Base-by-base conservation (phyloP, 1,140 invertebrate genomes). In the Achatina immaculata region DNA sequence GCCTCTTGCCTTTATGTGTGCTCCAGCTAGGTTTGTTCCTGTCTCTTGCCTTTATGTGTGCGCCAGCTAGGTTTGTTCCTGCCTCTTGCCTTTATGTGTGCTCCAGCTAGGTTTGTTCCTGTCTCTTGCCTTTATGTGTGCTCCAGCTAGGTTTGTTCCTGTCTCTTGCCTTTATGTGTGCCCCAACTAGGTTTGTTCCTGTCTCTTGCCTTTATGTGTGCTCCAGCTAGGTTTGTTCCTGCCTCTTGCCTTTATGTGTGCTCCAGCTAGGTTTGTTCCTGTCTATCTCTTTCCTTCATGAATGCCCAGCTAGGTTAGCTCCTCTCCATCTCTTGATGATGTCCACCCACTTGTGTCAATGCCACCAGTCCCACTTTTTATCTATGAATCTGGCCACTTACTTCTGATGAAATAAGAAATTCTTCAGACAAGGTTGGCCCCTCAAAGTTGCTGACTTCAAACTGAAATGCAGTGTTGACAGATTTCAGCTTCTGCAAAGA, bases 361-460 rank as follows among this genome's bases (percentile, higher is more conserved):
- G 48, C 24, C 24, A 11, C 11, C 11, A 51, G 48, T 51, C 24
- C 11, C 48, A 51, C 11, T 51, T 51, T 51, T 51, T 14, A 51
- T 14, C 11, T 14, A 24, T 14, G 11, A 51, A 24, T 40, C 4
- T 19, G 40, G 0, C 28, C 28, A 11, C 40, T 45, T 51, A 73
- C 71, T 31, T 51, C 28, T 4, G 71, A 9, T 28, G 43, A 36
- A 48, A 7, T 73, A 4, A 48, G 7, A 16, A 51, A 19, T 51
- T 48, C 28, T 11, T 51, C 40, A 43, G 76, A 78, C 58, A 78
- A n/a, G 0, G 45, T 0, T 42, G 76, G 11, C 2, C 76, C 76
- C 9, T n/a, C 19, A 42, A 68, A 78, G 28, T 38, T 38, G 11
- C 4, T 66, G 40, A 78, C 40, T n/a, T 78, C 76, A 55, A 40